phyloP scores from a whole-genome alignment of 2,113 vertebrate species.

The Spilogale gracilis region DNA sequence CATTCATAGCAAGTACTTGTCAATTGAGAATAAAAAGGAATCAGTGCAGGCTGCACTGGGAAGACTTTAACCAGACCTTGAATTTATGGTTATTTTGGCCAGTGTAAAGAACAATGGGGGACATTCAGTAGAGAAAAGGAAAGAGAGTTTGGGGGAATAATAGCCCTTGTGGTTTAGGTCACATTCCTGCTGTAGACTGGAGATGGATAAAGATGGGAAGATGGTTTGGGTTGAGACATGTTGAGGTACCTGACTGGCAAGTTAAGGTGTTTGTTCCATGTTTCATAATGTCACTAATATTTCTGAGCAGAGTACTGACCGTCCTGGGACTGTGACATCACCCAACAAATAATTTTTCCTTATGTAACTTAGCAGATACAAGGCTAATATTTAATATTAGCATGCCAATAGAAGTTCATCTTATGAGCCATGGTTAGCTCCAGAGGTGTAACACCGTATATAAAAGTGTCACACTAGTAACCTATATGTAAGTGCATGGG shows the following conservation, averaged over 20 bases:
- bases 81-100: slow-evolving; percentile 32
- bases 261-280: not conserved
- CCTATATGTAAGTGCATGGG: accelerated
- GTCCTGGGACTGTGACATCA: not conserved
- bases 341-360: not conserved
- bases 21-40: not conserved
- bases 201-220: not conserved
- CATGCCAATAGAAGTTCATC: not conserved
- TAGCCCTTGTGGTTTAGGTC: not conserved
- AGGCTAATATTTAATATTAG: slow-evolving; percentile 1
- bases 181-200: not conserved
- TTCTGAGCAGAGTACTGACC: not conserved
- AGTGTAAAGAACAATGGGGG: not conserved
- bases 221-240: not conserved
- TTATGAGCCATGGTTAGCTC: not conserved
- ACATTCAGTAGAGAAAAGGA: slow-evolving; percentile 29
- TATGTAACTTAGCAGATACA: not conserved
- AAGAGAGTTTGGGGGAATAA: not conserved
- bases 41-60: not conserved
- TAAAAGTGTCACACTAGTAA: not conserved
- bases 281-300: not conserved
- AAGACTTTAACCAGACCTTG: not conserved
- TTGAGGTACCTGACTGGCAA: not conserved
- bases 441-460: not conserved
- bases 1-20: not conserved